A percentile compares a stretch with the other conserved stretches of the same genome.
phyloP scores from a whole-genome alignment of 2,888 invertebrate genomes.

The Sipunculus nudus region DNA sequence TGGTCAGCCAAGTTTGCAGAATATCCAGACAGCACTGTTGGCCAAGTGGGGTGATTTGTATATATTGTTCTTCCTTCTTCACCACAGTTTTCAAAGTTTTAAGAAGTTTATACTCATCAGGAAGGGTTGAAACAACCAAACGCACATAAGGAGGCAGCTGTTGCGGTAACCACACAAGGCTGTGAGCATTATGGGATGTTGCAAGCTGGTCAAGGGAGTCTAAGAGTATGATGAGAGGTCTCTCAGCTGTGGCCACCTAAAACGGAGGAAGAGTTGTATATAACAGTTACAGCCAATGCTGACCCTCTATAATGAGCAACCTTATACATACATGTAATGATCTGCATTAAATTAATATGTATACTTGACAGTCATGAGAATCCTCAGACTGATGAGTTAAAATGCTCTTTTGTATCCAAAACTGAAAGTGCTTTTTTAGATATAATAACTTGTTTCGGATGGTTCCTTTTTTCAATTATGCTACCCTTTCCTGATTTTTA shows the following conservation, averaged over 20 bases:
- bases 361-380: too few species aligned
- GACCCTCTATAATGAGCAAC: too few species aligned
- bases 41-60: slow-evolving; percentile 40
- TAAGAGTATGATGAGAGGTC: slow-evolving; percentile 44
- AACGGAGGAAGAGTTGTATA: background rate
- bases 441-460: too few species aligned
- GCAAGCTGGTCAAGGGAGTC: slow-evolving; percentile 50
- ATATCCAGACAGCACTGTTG: slow-evolving; percentile 45
- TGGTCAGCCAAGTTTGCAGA: slow-evolving; percentile 44
- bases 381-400: too few species aligned
- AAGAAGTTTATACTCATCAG: slow-evolving; percentile 42
- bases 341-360: too few species aligned
- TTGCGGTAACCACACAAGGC: slow-evolving; percentile 45
- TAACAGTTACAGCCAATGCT: too few species aligned
- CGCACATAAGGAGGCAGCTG: slow-evolving; percentile 40
- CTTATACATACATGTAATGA: too few species aligned
- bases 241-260: slow-evolving; percentile 39
- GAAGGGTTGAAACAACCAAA: slow-evolving; percentile 43
- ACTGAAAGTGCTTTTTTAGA: too few species aligned
- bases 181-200: slow-evolving; percentile 38
- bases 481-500: too few species aligned
- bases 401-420: too few species aligned
- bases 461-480: too few species aligned
- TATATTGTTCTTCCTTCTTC: slow-evolving; percentile 17
- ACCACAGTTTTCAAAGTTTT: slow-evolving; percentile 40